Base-by-base conservation (phyloP, 2,888 invertebrate species). In the Zonitis immaculata region DNA sequence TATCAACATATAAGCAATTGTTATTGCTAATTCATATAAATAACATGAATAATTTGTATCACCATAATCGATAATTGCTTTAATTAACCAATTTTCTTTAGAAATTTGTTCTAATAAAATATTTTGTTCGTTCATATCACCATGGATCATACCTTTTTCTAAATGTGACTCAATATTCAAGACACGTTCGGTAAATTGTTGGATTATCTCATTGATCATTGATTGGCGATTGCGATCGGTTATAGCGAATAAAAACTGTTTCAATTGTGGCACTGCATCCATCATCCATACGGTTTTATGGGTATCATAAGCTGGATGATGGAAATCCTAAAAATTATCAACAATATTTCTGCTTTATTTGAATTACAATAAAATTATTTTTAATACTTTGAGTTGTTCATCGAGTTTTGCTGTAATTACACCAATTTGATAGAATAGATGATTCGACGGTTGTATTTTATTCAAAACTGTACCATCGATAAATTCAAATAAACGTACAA, bases 111-210 rank as follows among this genome's bases (percentile, higher is more conserved):
- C 61, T 0, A 70, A 62, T 5, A 95, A 70, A 4, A 95, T 82
- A 74, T 96, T 96, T 73, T 90, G 89, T 68, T 95, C 94, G 71
- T 95, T 95, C 53, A 91, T 81, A 71, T 96, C 96, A 1, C 94
- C 95, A 70, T 96, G 95, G 56, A 95, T 89, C 5, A 89, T 65
- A 65, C 86, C 89, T 66, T 79, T 80, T 64, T 86, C 83, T 57
- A 94, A 76, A 28, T 79, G 76, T 0, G 80, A 75, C 2, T 80
- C 66, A 0, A 77, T 73, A 0, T 82, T 79, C 0, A 89, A 69
- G 0, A 94, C 85, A 1, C 82, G 78, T 8, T 79, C 76, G 60
- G 87, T 84, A 73, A 89, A 95, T 48, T 77, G 72, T 9, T 76
- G 66, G 3, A 90, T 76, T 4, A 87, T 77, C 44, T 85, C 81